Evolutionary conservation across 2,113 vertebrate species (phyloP).

Genomic region (Rissa tridactyla): DNA sequence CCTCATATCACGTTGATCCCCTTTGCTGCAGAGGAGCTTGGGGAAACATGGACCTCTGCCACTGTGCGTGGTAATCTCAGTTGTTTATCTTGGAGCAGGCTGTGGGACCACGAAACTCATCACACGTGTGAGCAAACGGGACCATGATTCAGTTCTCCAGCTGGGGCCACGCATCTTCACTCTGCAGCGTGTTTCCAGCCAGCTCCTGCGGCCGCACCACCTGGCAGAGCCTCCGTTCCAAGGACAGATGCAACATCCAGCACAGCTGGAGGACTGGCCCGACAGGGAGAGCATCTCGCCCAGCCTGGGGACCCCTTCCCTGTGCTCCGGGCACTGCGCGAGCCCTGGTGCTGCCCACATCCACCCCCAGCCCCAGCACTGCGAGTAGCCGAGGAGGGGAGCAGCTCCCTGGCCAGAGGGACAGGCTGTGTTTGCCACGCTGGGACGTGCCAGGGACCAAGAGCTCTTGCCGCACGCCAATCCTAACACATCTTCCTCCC

Average conservation of each 20-base stretch:
- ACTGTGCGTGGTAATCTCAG: not conserved
- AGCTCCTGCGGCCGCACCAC: not conserved
- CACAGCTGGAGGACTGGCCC: not conserved
- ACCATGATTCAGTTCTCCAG: not conserved
- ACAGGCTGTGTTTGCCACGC: not conserved
- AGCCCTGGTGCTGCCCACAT: not conserved
- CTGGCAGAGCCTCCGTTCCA: not conserved
- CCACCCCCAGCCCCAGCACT: not conserved
- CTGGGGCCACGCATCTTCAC: not conserved
- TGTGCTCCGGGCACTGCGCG: rapidly evolving
- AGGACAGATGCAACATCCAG: not conserved
- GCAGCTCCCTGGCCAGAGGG: not conserved
- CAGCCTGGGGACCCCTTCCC: not conserved
- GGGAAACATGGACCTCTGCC: not conserved
- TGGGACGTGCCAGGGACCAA: not conserved
- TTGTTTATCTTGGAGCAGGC: not conserved
- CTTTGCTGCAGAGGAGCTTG: not conserved
- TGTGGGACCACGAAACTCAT: not conserved
- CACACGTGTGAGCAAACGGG: not conserved
- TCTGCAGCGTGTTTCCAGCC: not conserved
- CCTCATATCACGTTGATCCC: not conserved
- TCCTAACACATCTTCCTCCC: not conserved
- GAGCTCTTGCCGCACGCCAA: not conserved
- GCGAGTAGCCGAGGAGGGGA: not conserved
- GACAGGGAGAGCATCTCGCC: not conserved